Base-by-base conservation (phyloP, 2,113 vertebrate genomes). In the Oreocharis arfaki region DNA sequence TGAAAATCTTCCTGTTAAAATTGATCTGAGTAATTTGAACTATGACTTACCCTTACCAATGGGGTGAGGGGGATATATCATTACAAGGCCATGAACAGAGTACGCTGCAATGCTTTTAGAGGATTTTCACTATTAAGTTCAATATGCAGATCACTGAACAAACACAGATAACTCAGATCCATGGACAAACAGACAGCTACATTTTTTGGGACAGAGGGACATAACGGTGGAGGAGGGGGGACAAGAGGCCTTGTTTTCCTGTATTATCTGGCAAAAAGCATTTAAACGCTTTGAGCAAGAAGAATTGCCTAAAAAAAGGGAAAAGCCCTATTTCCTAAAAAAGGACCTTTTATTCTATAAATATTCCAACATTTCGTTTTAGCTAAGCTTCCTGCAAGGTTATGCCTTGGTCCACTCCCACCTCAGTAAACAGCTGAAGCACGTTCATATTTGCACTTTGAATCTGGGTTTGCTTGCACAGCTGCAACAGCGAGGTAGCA, bases 381-480 rank as follows among this genome's bases (percentile, higher is more conserved):
- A 83, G 49, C 69, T 63, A 56, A 75, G 50, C 42, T 35, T 83
- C 33, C 59, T 35, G 71, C 47, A 42, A 28, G 46, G 47, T 77
- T 64, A 63, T 78, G 55, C 39, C 47, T 70, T 37, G 47, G 52
- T 47, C 55, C 17, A 32, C 60, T 90, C 73, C 64, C 86, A 67
- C 64, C 44, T 68, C 47, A 46, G 52, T 68, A 86, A 90, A 90
- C 52, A 75, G 83, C 68, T 81, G 76, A 93, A 90, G 60, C 69
- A 84, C 3, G 24, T 55, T 76, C 39, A 17, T 92, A 70, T 90
- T 93, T 93, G 71, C 59, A 75, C 68, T 95, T 15, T 44, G 39
- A 95, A 89, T 92, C 64, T 2, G 10, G 18, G 41, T 78, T 92
- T 95, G 93, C 94, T 95, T 95, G 94, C 91, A 93, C 94, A 97